Evolutionary conservation across 2,113 vertebrate genomes (phyloP).

Genomic region (Anhinga rufa): DNA sequence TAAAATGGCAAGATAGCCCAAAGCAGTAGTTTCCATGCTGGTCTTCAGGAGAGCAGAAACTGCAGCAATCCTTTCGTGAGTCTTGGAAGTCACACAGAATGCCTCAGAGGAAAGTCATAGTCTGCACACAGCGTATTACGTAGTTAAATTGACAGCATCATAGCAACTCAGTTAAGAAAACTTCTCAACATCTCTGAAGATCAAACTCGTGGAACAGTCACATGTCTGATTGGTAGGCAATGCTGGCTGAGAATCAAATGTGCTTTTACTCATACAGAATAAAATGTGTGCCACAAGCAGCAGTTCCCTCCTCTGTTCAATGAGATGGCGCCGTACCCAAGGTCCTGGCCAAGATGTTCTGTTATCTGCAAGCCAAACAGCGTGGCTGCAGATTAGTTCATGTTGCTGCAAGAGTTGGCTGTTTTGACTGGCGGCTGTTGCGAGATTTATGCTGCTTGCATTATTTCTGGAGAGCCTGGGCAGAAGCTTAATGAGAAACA

Average conservation of each 20-base stretch:
- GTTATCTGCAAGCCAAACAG: not conserved
- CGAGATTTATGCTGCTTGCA: not conserved
- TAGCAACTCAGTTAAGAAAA: not conserved
- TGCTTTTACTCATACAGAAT: not conserved
- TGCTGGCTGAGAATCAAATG: not conserved
- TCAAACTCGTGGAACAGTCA: not conserved
- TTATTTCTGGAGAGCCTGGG: not conserved
- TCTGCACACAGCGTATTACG: not conserved
- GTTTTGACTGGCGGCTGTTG: not conserved
- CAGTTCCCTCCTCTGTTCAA: not conserved
- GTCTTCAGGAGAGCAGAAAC: not conserved
- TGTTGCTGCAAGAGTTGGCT: not conserved
- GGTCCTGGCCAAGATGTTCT: not conserved
- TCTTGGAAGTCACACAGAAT: not conserved
- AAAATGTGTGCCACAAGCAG: not conserved
- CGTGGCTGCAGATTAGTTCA: not conserved
- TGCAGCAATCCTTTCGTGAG: not conserved
- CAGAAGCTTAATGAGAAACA: not conserved
- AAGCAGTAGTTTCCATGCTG: not conserved
- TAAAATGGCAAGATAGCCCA: not conserved
- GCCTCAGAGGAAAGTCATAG: not conserved
- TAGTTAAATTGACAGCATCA: not conserved
- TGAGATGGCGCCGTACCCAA: rapidly evolving
- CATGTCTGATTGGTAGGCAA: not conserved
- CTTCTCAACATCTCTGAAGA: not conserved